These are phyloP conservation scores for Otolemur garnettii DNA, from an alignment of 2,113 vertebrate genomes.

Conservation along the genomic window DNA sequence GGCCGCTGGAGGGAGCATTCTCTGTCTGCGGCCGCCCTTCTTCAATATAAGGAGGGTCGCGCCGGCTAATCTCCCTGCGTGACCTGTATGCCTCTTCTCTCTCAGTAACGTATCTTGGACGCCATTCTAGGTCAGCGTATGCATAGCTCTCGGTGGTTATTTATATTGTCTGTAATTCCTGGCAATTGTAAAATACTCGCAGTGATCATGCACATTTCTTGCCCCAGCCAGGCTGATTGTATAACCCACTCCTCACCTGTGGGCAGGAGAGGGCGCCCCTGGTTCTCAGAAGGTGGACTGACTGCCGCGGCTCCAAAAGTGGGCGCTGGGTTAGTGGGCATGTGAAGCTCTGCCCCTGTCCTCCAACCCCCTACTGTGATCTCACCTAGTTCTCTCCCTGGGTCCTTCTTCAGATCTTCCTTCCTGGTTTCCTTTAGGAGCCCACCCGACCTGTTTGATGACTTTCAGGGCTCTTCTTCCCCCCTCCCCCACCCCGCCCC, in stretches of 20 bases:
- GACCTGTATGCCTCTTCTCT: neutral
- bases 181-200: neutral
- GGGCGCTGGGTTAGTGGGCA: neutral
- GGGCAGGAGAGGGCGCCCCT: too few relatives aligned
- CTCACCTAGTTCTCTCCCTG: neutral
- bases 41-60: neutral
- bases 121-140: too few relatives aligned
- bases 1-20: neutral
- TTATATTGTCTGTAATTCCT: neutral
- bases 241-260: neutral
- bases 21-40: neutral
- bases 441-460: neutral
- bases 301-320: neutral
- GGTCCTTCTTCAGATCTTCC: neutral
- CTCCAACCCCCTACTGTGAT: neutral
- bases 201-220: neutral
- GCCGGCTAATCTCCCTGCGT: fast-evolving
- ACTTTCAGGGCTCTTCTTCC: neutral
- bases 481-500: too few relatives aligned
- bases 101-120: neutral
- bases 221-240: neutral
- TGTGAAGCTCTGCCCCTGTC: neutral
- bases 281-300: neutral
- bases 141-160: neutral
- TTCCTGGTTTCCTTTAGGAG: neutral